Evolutionary conservation across 2,888 invertebrate genomes (phyloP).

Genomic region (Parnassius orleans): DNA sequence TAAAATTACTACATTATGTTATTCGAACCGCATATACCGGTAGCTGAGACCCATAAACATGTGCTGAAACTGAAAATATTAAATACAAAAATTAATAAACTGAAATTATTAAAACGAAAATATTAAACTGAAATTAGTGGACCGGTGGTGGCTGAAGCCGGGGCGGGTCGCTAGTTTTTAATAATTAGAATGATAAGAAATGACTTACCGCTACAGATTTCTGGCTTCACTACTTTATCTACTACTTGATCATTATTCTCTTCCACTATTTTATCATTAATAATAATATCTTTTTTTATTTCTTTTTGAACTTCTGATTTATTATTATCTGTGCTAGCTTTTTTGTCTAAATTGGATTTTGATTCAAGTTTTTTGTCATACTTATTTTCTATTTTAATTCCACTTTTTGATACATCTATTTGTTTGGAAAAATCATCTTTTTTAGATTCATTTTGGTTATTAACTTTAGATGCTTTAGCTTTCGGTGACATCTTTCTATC

Average conservation of each 20-base stretch:
- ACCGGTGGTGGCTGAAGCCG: too few relatives aligned
- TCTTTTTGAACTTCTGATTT: constrained; percentile 12
- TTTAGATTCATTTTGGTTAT: constrained; percentile 37
- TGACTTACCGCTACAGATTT: background rate
- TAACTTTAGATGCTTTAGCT: constrained; percentile 29
- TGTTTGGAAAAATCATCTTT: constrained; percentile 26
- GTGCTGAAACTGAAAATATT: too few relatives aligned
- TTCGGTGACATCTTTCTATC: constrained; percentile 28
- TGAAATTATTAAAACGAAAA: too few relatives aligned
- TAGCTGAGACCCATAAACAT: too few relatives aligned
- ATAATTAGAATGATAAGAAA: background rate
- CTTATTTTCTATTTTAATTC: constrained; percentile 21
- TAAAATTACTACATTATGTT: too few relatives aligned
- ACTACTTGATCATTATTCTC: background rate
- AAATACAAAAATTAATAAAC: too few relatives aligned
- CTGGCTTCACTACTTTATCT: background rate
- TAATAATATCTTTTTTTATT: constrained; percentile 1
- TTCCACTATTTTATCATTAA: background rate
- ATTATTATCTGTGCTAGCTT: constrained; percentile 3
- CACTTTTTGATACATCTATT: constrained; percentile 22
- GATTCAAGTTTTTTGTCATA: constrained; percentile 1
- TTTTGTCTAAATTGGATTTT: constrained; percentile 6
- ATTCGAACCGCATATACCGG: too few relatives aligned
- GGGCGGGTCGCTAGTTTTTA: too few relatives aligned
- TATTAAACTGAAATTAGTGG: too few relatives aligned